Evolutionary conservation across 2,797 vertebrate species (phyloP).

Genomic region (Kryptolebias ocellatus): DNA sequence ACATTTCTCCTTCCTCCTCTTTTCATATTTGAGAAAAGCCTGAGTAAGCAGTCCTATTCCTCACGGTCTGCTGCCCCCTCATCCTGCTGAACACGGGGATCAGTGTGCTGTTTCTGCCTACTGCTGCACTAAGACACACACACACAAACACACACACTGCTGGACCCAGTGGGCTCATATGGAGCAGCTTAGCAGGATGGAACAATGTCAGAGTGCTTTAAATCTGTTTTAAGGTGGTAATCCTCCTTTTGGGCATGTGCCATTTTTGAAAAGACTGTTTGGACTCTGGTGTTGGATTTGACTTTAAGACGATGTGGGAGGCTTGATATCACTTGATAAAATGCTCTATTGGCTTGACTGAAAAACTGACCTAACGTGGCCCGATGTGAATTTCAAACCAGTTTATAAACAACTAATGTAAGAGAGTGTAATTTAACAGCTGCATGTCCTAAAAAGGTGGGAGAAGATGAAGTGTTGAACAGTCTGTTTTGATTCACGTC

Average conservation of each 20-base stretch:
- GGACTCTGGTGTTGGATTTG: slow-evolving; percentile 27
- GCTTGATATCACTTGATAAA: slow-evolving; percentile 13
- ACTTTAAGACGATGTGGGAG: slow-evolving; percentile 17
- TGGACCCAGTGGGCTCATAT: slow-evolving; percentile 6
- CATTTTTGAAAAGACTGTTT: slow-evolving; percentile 20
- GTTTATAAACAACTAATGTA: neutral
- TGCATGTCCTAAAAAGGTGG: too few species aligned
- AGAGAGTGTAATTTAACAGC: neutral
- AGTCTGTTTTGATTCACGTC: too few species aligned
- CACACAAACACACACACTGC: slow-evolving; percentile 9
- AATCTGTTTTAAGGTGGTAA: slow-evolving; percentile 32
- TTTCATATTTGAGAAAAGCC: slow-evolving; percentile 52
- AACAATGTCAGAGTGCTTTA: slow-evolving; percentile 23
- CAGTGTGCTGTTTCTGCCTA: neutral
- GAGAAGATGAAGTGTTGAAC: too few species aligned
- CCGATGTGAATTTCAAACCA: neutral
- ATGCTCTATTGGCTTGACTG: slow-evolving; percentile 6
- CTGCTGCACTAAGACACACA: slow-evolving; percentile 24
- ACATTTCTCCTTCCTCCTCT: slow-evolving; percentile 32
- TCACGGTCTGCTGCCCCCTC: slow-evolving; percentile 16
- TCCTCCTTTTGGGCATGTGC: slow-evolving; percentile 1
- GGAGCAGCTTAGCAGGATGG: slow-evolving; percentile 19
- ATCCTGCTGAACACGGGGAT: slow-evolving; percentile 26
- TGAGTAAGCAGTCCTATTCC: slow-evolving; percentile 59
- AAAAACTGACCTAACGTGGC: slow-evolving; percentile 10